Base-by-base conservation (phyloP, 2,888 invertebrate genomes). In the Scelioninae gen. 2 region DNA sequence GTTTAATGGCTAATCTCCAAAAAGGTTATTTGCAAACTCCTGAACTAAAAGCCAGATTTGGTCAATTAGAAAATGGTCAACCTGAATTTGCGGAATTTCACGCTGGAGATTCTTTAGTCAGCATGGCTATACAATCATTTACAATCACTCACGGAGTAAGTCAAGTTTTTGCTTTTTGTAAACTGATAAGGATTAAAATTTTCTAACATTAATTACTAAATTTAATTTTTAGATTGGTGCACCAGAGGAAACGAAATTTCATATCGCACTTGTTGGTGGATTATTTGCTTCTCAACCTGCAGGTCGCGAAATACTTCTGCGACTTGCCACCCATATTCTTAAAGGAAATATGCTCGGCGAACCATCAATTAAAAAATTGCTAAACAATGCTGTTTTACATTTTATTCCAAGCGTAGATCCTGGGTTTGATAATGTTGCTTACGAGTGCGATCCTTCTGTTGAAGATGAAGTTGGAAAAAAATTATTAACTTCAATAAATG, bases 241-340 rank as follows among this genome's bases (percentile, higher is more conserved):
- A 0, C 92, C 93, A 0, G 94, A 94, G 80, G 95, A 95, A 83
- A 89, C 88, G 1, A 96, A 96, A 87, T 92, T 94, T 81, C 94
- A 94, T 81, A 89, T 97, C 11, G 92, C 93, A 0, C 85, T 97
- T n/a, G 87, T 95, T 22, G 96, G 96, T 73, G 95, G 95, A 57
- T 85, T 96, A 53, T 94, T 92, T 83, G 92, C 91, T 0, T 91
- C 93, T 0, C 93, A 96, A 81, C 94, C 95, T 0, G 87, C 94
- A 11, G 96, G 96, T 0, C 90, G 96, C 58, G 97, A 97, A 86
- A 88, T 97, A 69, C 87, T 93, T 0, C 81, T 96, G 0, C 92
- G 96, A 85, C 89, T 97, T 78, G 93, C 94, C 0, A 90, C 94
- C 0, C 96, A 97, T 87, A 86, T 97, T 15, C 86, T 93, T 18